Evolutionary conservation across 1,140 invertebrate genomes (phyloP).

Genomic region (Globodera ellingtonae): DNA sequence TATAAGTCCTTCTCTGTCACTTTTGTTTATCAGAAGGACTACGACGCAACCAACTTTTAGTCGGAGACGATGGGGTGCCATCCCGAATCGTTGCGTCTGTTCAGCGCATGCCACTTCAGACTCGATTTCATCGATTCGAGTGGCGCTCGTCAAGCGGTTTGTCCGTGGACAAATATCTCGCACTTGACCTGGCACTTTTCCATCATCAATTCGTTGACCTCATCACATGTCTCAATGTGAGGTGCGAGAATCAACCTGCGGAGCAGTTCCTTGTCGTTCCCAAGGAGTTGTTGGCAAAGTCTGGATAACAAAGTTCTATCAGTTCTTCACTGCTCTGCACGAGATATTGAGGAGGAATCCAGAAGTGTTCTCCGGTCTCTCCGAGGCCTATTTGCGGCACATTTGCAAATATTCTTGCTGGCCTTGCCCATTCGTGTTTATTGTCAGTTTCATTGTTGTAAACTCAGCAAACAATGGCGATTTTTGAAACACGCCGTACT

Average conservation of each 20-base stretch:
- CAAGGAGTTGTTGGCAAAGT: not conserved
- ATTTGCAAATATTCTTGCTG: too few species aligned
- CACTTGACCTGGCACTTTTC: not conserved
- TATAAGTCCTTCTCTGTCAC: not conserved
- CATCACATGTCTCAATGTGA: not conserved
- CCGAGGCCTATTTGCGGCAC: too few species aligned
- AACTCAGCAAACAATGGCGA: constrained; percentile 5
- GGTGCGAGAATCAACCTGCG: constrained; percentile 6
- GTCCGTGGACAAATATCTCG: not conserved
- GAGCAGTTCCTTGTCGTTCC: not conserved
- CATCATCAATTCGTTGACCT: not conserved
- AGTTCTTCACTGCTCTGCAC: too few species aligned
- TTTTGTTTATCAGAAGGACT: constrained; percentile 12
- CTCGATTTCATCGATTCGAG: constrained; percentile 1
- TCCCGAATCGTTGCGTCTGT: not conserved
- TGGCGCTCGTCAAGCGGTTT: constrained; percentile 13
- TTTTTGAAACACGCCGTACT: constrained; percentile 4
- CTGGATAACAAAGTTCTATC: not conserved
- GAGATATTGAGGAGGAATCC: too few species aligned
- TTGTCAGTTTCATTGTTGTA: not conserved
- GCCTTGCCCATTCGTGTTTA: too few species aligned
- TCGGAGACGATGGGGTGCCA: constrained; percentile 22
- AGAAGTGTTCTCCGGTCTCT: too few species aligned
- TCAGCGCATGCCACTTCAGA: not conserved
- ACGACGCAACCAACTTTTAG: constrained; percentile 24